Evolutionary conservation across 2,888 invertebrate species (phyloP).

Genomic region (Philhelius pedissequus): DNA sequence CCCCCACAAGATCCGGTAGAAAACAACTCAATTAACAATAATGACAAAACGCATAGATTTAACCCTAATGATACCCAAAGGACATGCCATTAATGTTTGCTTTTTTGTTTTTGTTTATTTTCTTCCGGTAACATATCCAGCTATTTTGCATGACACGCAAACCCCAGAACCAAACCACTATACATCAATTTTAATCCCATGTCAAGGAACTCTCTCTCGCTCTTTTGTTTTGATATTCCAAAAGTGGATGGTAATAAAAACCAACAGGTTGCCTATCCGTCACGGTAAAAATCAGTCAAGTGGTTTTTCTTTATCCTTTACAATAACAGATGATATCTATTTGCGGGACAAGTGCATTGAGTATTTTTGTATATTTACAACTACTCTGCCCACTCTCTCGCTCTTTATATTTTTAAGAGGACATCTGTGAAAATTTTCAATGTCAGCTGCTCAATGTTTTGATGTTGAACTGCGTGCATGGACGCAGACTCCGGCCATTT

Average conservation of each 20-base stretch:
- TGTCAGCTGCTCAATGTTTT: conserved; percentile 58
- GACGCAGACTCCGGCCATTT: conserved; percentile 59
- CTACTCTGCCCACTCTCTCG: neutral
- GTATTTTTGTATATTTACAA: neutral
- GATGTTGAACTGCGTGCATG: conserved; percentile 38
- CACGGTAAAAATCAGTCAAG: neutral
- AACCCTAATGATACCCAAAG: conserved; percentile 41
- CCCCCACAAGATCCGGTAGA: neutral
- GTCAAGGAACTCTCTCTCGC: conserved; percentile 2
- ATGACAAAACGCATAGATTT: conserved; percentile 44
- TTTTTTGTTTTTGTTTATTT: conserved; percentile 7
- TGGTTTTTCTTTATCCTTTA: conserved; percentile 12
- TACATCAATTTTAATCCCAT: neutral
- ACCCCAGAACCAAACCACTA: neutral
- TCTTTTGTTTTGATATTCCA: neutral
- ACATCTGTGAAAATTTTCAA: conserved; percentile 10
- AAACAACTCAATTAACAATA: conserved; percentile 41
- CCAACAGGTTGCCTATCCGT: conserved; percentile 43
- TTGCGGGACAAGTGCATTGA: conserved; percentile 8
- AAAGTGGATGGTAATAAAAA: neutral
- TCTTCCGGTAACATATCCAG: neutral
- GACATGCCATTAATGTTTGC: conserved; percentile 53
- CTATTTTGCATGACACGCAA: conserved; percentile 41
- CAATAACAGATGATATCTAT: conserved; percentile 21
- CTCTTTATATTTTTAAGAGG: neutral